A percentile compares a stretch with the other conserved stretches of the same genome.
Conservation (phyloP, 2,113 vertebrate species). For the Dicentrarchus labrax region DNA sequence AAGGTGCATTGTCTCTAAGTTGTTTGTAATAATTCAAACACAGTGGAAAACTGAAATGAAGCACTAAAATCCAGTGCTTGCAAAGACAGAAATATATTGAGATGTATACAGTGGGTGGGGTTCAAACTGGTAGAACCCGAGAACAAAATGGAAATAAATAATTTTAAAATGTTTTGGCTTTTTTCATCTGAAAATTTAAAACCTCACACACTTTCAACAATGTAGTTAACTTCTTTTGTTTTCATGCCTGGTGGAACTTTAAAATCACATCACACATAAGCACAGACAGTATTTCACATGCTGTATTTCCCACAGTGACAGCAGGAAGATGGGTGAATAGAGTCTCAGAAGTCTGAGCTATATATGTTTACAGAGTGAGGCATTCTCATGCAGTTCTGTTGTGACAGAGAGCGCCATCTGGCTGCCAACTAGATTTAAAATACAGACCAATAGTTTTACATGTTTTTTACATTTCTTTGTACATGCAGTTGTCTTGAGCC, state of each 20-base stretch:
- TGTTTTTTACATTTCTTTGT: background rate
- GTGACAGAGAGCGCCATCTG: conserved; percentile 59
- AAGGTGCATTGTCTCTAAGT: background rate
- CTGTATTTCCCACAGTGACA: background rate
- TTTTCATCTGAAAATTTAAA: background rate
- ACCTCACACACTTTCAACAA: background rate
- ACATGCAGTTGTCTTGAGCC: background rate
- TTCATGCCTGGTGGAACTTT: no score
- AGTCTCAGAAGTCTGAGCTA: background rate
- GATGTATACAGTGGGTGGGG: no score
- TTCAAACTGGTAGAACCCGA: no score
- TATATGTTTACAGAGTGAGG: background rate
- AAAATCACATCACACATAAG: no score
- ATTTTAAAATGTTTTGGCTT: background rate
- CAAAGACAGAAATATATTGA: background rate
- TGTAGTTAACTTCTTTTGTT: background rate
- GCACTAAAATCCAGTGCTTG: background rate
- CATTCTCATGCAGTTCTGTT: background rate
- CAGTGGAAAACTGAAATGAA: background rate
- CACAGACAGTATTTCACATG: background rate
- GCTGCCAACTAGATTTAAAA: background rate
- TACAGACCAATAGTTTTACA: background rate
- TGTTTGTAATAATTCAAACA: background rate
- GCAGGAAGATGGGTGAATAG: background rate
- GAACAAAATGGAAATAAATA: background rate